Base-by-base conservation (phyloP, 1,140 invertebrate genomes). In the Mercenaria mercenaria region DNA sequence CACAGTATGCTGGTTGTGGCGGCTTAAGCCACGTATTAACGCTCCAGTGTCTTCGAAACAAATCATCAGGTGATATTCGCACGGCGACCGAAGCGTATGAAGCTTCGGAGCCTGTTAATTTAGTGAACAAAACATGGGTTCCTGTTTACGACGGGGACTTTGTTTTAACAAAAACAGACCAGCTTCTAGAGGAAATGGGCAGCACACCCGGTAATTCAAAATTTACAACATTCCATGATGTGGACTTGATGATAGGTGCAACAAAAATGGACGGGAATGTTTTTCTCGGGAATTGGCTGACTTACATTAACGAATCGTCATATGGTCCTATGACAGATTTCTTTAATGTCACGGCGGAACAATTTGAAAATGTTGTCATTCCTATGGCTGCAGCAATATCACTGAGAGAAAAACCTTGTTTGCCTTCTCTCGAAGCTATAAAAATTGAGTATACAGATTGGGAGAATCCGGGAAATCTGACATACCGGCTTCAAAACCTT, bases 181-280 rank as follows among this genome's bases (percentile, higher is more conserved):
- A 47, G 13, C 26, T 79, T 34, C 80, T 85, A 1, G 32, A 61
- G 0, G 13, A 29, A 50, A 32, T 91, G 32, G 41, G 88, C 34
- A n/a, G 69, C 39, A 37, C 69, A 29, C 18, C 67, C 34, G 18
- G 32, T 26, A 59, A 32, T 18, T 39, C 81, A 52, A 29, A 77
- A 64, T 69, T 76, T 37, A 10, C 47, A 39, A 43, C 61, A 18
- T 90, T 88, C 56, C 72, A 84, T n/a, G 43, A 74, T 37, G 61
- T 90, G 10, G 92, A 92, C 52, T 50, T 92, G 20, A 91, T 92
- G 88, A 85, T 87, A 4, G 92, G 92, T 8, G 76, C 76, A 18
- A 92, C 72, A 23, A 56, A 88, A 88, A n/a, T 86, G 80, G 29
- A 89, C 26, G n/a, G 64, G 87, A 23, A 74, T 89, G 47, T 43